Base-by-base conservation (phyloP, 2,113 vertebrate species). In the Sisor rabdophorus region DNA sequence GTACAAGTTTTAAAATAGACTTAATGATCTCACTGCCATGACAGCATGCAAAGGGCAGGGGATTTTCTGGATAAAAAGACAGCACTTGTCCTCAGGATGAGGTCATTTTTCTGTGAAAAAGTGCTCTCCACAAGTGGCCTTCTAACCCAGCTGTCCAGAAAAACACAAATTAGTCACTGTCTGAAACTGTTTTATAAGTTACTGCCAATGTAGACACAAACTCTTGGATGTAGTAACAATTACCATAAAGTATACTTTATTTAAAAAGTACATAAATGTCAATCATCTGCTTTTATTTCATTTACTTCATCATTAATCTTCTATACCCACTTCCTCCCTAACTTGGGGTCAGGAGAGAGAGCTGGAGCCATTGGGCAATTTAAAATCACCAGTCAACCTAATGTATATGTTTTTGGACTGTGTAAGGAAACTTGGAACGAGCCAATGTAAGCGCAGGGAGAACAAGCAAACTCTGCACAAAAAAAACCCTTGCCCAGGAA, bases 1-100 rank as follows among this genome's bases (percentile, higher is more conserved):
- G 74, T 30, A 54, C 54, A 80, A 24, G 77, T 73, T 44, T 74
- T 32, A 22, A 79, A 67, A 63, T 71, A 73, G 78, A 75, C 26
- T 55, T 24, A 3, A 70, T 83, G 86, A 86, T 11, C 73, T 86
- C 86, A 83, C 77, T 58, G 69, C 65, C 53, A 44, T 28, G 56
- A 22, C 76, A 76, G 64, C 63, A 59, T 17, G 4, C 50, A 69
- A 59, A 68, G 56, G 19, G 15, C 75, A 75, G 71, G 26, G 77
- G n/a, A 58, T 80, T 84, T 78, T 79, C 72, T 20, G 6, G 64
- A 80, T 83, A 87, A 87, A 88, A 87, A 86, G 85, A 69, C 22
- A 70, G 67, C 79, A 67, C 84, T 78, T 87, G 80, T 85, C 60
- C 70, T 59, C 16, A 19, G 0, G 70, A 84, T 90, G 88, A 90